Evolutionary conservation across 2,888 invertebrate species (phyloP).

Genomic region (Nephrotoma guestfalica): DNA sequence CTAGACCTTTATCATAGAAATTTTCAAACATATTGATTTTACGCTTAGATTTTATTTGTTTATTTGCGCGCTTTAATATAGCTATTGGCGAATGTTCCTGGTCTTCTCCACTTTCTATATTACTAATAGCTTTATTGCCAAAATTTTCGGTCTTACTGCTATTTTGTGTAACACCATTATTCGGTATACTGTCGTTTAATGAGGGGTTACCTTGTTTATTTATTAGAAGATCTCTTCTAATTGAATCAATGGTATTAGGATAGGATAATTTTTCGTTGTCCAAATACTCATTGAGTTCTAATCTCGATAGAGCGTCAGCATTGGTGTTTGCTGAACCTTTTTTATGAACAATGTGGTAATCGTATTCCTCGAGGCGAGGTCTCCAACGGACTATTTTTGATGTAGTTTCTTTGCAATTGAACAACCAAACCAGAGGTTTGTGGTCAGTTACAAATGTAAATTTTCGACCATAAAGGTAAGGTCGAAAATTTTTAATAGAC

Average conservation of each 20-base stretch:
- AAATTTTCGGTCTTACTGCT: background rate
- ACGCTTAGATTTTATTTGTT: background rate
- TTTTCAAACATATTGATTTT: background rate
- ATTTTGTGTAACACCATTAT: background rate
- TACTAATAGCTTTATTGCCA: background rate
- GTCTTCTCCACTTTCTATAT: background rate
- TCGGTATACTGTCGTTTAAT: background rate
- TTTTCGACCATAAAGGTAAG: no score
- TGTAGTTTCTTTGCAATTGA: conserved; percentile 14
- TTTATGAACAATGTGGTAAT: conserved; percentile 16
- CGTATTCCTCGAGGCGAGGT: conserved; percentile 17
- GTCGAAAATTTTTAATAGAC: conserved; percentile 15
- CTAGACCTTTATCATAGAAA: background rate
- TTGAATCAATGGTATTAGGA: background rate
- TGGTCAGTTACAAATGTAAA: conserved; percentile 16
- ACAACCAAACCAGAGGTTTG: conserved; percentile 15
- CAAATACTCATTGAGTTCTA: background rate
- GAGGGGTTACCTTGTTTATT: background rate
- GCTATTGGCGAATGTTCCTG: background rate
- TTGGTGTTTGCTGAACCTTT: conserved; percentile 13
- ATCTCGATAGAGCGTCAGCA: no score
- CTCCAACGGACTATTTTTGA: conserved; percentile 15
- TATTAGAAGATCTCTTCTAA: background rate
- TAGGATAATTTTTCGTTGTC: background rate
- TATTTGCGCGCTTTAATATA: no score